Evolutionary conservation across 1,140 invertebrate species (phyloP), one percentile per base, ranked within the genome.

Genomic region (Euschistus heros): DNA sequence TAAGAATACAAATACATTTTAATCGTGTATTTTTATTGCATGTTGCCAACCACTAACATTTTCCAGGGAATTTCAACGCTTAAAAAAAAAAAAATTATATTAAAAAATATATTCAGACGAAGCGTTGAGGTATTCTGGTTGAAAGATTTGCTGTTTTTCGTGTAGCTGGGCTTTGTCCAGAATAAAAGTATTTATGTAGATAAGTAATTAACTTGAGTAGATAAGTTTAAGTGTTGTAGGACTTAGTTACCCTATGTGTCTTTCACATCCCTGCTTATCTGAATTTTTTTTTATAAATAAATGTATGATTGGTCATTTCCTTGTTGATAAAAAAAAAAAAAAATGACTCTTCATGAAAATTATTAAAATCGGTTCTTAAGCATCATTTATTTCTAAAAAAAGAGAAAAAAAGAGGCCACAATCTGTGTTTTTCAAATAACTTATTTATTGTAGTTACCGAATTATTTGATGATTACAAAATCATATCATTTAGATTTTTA

Each of bases 41-140:
- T 63, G 62, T 26, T 5, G 22, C 46, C 62, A 47, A 63, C 42
- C 62, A 50, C 22, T 24, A 63, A 63, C 42, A 42, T 50, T 8
- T 3, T 52, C 37, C 47, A 50, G 47, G 47, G 22, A 20, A 18
- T 50, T 50, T 50, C 47, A 50, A 50, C 47, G 22, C 47, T 50
- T 22, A 4, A 22, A 20, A 20, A 50, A 50, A 20, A 17, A n/a
- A n/a, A 10, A 50, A 20, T 10, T 18, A 6, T 22, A 50, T 50
- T 20, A 20, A 18, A 50, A 22, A 50, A 50, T 50, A 50, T 2
- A 20, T 4, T 50, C 4, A 10, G 47, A 20, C n/a, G n/a, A 50
- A 50, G n/a, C 22, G 47, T 50, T 50, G 47, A 50, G 47, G 22
- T 50, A 50, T 50, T 22, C 47, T 50, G 47, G 47, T 50, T 18